Conservation (phyloP, 2,797 vertebrate genomes). For the Holocentrus rufus region DNA sequence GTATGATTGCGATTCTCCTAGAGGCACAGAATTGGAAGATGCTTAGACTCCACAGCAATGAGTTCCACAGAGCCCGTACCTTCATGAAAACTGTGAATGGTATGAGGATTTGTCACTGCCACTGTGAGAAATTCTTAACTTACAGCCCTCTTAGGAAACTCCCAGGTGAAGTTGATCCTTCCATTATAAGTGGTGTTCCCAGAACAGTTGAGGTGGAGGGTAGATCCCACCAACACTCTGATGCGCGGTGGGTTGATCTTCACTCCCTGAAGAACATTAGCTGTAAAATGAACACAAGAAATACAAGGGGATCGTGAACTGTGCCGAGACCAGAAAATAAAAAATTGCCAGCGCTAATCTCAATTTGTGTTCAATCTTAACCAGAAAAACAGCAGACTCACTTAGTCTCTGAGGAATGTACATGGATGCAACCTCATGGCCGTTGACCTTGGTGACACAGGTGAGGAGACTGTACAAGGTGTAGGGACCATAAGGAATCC, state of each 20-base stretch:
- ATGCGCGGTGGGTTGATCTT: conserved; percentile 63
- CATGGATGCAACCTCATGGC: conserved; percentile 32
- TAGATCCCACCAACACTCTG: conserved; percentile 84
- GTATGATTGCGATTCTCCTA: conserved; percentile 64
- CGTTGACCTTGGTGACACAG: conserved; percentile 76
- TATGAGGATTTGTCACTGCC: background rate
- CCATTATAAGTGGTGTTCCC: conserved; percentile 83
- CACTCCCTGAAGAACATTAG: conserved; percentile 56
- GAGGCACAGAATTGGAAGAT: conserved; percentile 29
- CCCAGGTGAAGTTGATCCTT: conserved; percentile 83
- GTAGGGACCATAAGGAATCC: conserved; percentile 68
- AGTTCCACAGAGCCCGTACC: background rate
- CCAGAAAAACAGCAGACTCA: conserved; percentile 76
- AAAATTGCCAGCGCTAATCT: background rate
- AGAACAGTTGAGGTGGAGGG: conserved; percentile 82
- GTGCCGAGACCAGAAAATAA: background rate
- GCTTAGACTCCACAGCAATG: background rate
- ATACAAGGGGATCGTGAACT: background rate
- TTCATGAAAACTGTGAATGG: background rate
- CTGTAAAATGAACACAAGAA: conserved; percentile 60
- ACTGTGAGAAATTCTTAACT: conserved; percentile 58
- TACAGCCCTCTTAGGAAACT: conserved; percentile 76
- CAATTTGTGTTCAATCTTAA: background rate
- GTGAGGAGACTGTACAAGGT: conserved; percentile 59
- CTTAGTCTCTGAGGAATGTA: conserved; percentile 80